Evolutionary conservation across 2,888 invertebrate species (phyloP), one percentile per base, ranked within the genome.

Genomic region (Amblyjoppa proteus): DNA sequence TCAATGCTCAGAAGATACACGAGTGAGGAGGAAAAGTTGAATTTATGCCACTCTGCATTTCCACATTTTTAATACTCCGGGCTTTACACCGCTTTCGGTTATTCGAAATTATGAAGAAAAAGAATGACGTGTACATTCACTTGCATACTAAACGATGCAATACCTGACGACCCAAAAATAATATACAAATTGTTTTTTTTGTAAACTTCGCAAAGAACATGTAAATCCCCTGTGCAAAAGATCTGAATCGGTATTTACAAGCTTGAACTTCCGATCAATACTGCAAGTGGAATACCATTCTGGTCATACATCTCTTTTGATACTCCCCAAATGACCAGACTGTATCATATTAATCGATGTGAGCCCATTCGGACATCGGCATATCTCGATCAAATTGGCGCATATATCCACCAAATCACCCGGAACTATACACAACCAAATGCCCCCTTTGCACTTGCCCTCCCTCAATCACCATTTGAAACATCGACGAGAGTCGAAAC

Each of bases 401-500:
- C 9, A 34, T 41, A 11, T 41, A 20, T 49, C 45, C 58, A 31
- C 25, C n/a, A 61, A 74, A 58, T 41, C 61, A 38, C 25, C 61
- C 41, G 3, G 58, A 20, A 79, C 25, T 70, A 51, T 71, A 79
- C 34, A 20, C 49, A 28, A 69, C 58, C 20, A 2, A 31, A 34
- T 11, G 38, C 16, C 31, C 70, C 16, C 25, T 34, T 25, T 64
- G 61, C n/a, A 75, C 74, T 75, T 75, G 80, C 13, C 56, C 38
- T 74, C 53, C 64, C 61, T 53, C 58, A 51, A 77, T 74, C 56
- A 69, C 51, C 20, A 68, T 77, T 81, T 77, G 61, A 73, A 73
- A 34, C 69, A 56, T 77, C 41, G 73, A 64, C 73, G 51, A 61
- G 53, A 61, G 31, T n/a, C 73, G 69, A 78, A 84, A 79, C 20